A percentile compares a stretch with the other conserved stretches of the same genome.
Conservation (phyloP, 2,888 invertebrate genomes). For the Synanthedon tipuliformis region DNA sequence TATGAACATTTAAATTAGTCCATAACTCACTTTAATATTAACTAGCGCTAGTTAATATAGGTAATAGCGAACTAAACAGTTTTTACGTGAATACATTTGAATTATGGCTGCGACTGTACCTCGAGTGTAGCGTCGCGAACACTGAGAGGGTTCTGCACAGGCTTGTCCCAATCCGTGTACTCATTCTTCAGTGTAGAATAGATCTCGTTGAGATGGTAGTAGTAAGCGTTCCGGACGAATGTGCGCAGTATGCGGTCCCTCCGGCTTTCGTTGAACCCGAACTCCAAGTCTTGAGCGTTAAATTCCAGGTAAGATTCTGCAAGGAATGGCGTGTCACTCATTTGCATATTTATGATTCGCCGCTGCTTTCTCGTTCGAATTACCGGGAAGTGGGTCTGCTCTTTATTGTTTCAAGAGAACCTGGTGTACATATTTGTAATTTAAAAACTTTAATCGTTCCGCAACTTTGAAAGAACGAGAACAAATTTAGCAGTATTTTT, state of each 20-base stretch:
- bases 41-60: not conserved
- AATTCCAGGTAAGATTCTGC: slow-evolving; percentile 85
- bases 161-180: slow-evolving; percentile 96
- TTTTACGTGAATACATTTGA: not conserved
- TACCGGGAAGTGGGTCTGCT: not conserved
- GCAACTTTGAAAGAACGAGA: not conserved
- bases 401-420: not conserved
- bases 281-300: slow-evolving; percentile 86
- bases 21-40: not conserved
- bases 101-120: slow-evolving; percentile 23
- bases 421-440: not conserved
- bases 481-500: not conserved
- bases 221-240: slow-evolving; percentile 93
- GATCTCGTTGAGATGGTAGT: slow-evolving; percentile 94
- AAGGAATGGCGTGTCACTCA: slow-evolving; percentile 37
- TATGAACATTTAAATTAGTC: not conserved
- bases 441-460: not conserved
- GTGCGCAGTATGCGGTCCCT: slow-evolving; percentile 89
- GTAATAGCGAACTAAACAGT: not conserved
- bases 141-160: slow-evolving; percentile 86
- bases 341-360: slow-evolving; percentile 37
- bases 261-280: slow-evolving; percentile 90
- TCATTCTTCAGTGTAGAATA: slow-evolving; percentile 94
- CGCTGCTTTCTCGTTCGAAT: not conserved
- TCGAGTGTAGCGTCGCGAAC: slow-evolving; percentile 88